Base-by-base conservation (phyloP, 2,113 vertebrate species). In the Cynoglossus semilaevis region DNA sequence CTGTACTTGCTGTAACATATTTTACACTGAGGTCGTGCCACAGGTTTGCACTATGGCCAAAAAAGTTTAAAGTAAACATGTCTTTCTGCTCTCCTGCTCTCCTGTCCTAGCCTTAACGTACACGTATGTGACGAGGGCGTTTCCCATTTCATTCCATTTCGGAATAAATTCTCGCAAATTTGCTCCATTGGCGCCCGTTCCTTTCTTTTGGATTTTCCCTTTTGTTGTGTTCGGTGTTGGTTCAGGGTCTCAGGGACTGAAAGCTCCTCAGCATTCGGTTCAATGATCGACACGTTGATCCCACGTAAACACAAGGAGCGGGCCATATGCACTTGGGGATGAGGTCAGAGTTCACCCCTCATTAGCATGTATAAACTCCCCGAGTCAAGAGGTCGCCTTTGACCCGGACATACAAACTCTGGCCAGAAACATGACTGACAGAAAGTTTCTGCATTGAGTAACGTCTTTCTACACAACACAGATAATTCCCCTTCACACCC, bases 331-430 rank as follows among this genome's bases (percentile, higher is more conserved):
- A 85, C 70, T 80, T 80, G 68, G 77, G 51, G 13, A 55, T 42
- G 68, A 68, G 81, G 81, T 83, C 80, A 88, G 76, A 85, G 85
- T 83, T 76, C 81, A 85, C 22, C 45, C 67, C 80, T 88, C 86
- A 85, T 85, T 87, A 85, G 79, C 79, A 86, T 87, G 82, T 87
- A 80, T 85, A 84, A 85, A 78, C 83, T 85, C 79, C 64, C 58
- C 0, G 70, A 74, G 79, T 86, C 81, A 85, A 84, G 79, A 87
- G 84, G 84, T 83, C 80, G 77, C 74, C 70, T 85, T 81, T 89
- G 85, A 89, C 88, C 87, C 77, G 18, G 80, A 72, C 74, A 75
- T 68, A 57, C 57, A 77, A 66, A 82, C 70, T 85, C 65, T 63
- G 76, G 72, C 51, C 66, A 38, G 46, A 79, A 88, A 86, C 64